Percentiles rank a stretch among this genome's conserved stretches.
Conservation (phyloP, 2,888 invertebrate genomes). For the Sphaerophoria rueppellii region DNA sequence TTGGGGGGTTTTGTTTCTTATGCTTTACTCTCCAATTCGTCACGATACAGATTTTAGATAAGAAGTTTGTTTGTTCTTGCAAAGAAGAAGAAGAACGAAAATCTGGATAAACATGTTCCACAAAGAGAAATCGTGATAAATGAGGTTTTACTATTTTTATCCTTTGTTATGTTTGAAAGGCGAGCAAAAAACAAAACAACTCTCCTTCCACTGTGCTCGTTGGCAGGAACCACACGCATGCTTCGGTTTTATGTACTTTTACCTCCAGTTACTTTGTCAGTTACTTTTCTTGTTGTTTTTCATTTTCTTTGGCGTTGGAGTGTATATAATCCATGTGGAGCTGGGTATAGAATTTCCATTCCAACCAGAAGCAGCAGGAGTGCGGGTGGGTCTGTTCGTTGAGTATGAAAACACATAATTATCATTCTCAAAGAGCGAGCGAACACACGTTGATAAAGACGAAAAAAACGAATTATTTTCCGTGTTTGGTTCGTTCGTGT, state of each 20-base stretch:
- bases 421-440: constrained; percentile 56
- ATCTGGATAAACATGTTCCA: constrained; percentile 2
- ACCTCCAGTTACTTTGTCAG: not conserved
- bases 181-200: constrained; percentile 23
- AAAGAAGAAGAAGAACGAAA: constrained; percentile 5
- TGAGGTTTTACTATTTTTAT: constrained; percentile 56
- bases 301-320: constrained; percentile 50
- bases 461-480: constrained; percentile 51
- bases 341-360: constrained; percentile 38
- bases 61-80: not conserved
- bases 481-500: constrained; percentile 34
- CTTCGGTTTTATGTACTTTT: constrained; percentile 63
- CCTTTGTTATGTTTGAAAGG: not conserved
- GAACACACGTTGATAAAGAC: not conserved
- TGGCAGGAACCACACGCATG: constrained; percentile 71
- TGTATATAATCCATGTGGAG: constrained; percentile 53
- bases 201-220: constrained; percentile 64
- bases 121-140: constrained; percentile 59
- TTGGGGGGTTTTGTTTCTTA: constrained; percentile 8
- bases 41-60: constrained; percentile 54
- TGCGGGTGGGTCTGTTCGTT: constrained; percentile 62
- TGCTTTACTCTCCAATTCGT: constrained; percentile 51
- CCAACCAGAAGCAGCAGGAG: constrained; percentile 1
- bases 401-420: constrained; percentile 71
- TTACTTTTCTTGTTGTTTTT: not conserved